Percentiles rank a stretch among this genome's conserved stretches.
phyloP scores from a whole-genome alignment of 1,140 invertebrate genomes.

The Cydia amplana region DNA sequence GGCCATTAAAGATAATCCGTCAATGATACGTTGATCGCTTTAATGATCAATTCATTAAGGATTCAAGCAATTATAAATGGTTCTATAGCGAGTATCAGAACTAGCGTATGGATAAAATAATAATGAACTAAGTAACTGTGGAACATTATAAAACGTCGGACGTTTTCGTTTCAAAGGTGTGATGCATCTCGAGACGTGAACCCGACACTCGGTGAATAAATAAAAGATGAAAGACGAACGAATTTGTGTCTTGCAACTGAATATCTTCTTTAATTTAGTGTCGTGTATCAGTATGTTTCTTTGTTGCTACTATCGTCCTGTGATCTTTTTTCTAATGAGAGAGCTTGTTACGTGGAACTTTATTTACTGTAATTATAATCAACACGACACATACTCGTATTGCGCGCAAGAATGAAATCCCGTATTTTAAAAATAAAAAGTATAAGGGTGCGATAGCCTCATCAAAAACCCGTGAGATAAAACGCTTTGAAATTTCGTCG shows the following conservation, averaged over 20 bases:
- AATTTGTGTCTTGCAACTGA: conserved; percentile 39
- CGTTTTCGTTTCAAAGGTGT: conserved; percentile 8
- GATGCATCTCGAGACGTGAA: conserved; percentile 34
- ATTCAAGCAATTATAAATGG: conserved; percentile 20
- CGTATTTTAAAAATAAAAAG: background rate
- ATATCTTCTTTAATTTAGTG: conserved; percentile 43
- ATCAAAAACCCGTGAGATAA: background rate
- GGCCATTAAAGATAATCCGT: conserved; percentile 22
- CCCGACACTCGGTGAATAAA: conserved; percentile 39
- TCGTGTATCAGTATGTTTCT: conserved; percentile 26
- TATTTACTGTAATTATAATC: conserved; percentile 17
- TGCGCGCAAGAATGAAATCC: background rate
- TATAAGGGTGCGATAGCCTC: background rate
- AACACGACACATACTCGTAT: conserved; percentile 5
- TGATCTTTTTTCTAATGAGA: conserved; percentile 32
- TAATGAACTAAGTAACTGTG: background rate
- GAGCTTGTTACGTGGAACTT: conserved; percentile 18
- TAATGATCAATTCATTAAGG: conserved; percentile 24
- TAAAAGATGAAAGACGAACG: conserved; percentile 44
- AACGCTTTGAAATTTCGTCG: background rate
- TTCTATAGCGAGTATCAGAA: background rate
- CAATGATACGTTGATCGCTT: conserved; percentile 7
- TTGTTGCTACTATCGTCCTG: conserved; percentile 28
- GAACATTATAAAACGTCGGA: background rate
- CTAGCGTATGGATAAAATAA: background rate